These are phyloP conservation scores for Lanistes nyassanus DNA, from an alignment of 1,140 invertebrate species.

Conservation along the genomic window DNA sequence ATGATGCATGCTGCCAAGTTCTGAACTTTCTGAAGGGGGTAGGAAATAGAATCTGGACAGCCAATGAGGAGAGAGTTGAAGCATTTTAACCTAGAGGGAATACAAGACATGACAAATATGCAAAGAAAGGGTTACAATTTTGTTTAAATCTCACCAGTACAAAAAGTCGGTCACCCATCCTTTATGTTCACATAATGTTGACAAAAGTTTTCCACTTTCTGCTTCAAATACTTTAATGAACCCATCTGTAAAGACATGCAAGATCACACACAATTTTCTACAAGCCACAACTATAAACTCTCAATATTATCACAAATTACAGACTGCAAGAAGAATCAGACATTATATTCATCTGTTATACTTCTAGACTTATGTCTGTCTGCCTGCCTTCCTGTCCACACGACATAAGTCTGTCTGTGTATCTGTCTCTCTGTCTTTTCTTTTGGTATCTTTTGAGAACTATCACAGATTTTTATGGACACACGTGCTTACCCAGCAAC, in stretches of 20 bases:
- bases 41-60: too few relatives aligned
- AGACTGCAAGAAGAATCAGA: not conserved
- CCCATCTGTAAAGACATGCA: constrained; percentile 60
- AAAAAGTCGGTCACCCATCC: constrained; percentile 66
- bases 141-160: constrained; percentile 54
- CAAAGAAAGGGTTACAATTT: constrained; percentile 4
- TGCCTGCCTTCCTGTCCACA: too few relatives aligned
- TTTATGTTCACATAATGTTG: constrained; percentile 54
- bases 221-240: constrained; percentile 61
- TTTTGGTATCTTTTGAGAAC: not conserved
- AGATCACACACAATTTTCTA: not conserved
- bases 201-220: constrained; percentile 57
- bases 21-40: too few relatives aligned
- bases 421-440: not conserved
- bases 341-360: not conserved
- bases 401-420: too few relatives aligned
- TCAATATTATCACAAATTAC: not conserved
- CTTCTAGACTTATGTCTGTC: not conserved
- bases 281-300: not conserved
- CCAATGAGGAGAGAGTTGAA: too few relatives aligned
- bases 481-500: too few relatives aligned
- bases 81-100: too few relatives aligned
- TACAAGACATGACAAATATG: constrained; percentile 7
- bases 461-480: too few relatives aligned
- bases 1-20: too few relatives aligned